Evolutionary conservation across 2,888 invertebrate species (phyloP), one percentile per base, ranked within the genome.

Genomic region (Orchesella flavescens): DNA sequence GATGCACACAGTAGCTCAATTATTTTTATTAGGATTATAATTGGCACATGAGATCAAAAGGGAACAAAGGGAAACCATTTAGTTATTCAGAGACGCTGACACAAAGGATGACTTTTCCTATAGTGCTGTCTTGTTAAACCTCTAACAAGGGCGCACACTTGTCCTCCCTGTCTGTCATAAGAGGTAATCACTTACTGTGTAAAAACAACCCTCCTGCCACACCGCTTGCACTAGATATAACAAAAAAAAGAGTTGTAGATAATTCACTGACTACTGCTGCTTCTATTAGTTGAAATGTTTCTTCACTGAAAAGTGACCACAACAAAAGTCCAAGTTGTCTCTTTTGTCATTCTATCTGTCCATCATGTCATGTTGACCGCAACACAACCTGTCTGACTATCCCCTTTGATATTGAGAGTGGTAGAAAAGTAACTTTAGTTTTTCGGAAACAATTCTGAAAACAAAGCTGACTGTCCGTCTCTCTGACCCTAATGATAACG

Each of bases 11-110:
- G 77, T 83, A 72, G 77, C 73, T 73, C 83, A 83, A 83, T 83
- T 83, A 83, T 77, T 77, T 77, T 83, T 83, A 83, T 83, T 83
- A 83, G 66, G 83, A 55, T 83, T 83, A 83, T 83, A 77, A 83
- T 83, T 83, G 83, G 83, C 83, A 83, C 77, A 83, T 77, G 57
- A 83, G 83, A 83, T 83, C 83, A 83, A 82, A 72, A 49, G 69
- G 72, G 63, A 77, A 61, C 63, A 77, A 73, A 73, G 63, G 68
- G 10, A 66, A 44, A 71, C 9, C 73, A 55, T 63, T 77, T 77
- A 43, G 77, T 46, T 44, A 69, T 53, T 75, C 66, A 76, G 13
- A 44, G 44, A 63, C 9, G 66, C 55, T 61, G 69, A 61, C 71
- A 72, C 53, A 73, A 72, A 49, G 21, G 75, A 59, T 69, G 74